A percentile compares a stretch with the other conserved stretches of the same genome.
Evolutionary conservation across 2,888 invertebrate genomes (phyloP).

Genomic region (Anagyrus pseudococci): DNA sequence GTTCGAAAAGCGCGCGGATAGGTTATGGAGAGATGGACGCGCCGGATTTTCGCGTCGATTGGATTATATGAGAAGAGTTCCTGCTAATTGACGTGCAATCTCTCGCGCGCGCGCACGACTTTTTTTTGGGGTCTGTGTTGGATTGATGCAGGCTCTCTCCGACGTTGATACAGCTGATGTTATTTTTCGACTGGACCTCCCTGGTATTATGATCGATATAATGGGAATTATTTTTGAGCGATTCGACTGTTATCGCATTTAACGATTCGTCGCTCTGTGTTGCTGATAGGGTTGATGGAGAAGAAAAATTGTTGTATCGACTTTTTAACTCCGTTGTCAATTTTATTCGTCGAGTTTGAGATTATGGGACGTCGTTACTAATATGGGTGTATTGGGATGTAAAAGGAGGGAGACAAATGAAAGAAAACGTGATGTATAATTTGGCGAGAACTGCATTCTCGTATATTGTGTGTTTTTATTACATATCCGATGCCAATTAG

Average conservation of each 20-base stretch:
- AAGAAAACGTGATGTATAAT: conserved; percentile 2
- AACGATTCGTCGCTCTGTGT: too few relatives aligned
- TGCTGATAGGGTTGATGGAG: too few relatives aligned
- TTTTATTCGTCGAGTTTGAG: too few relatives aligned
- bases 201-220: not conserved
- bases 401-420: not conserved
- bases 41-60: not conserved
- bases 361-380: too few relatives aligned
- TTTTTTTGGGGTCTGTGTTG: not conserved
- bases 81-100: too few relatives aligned
- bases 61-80: not conserved
- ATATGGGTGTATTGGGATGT: too few relatives aligned
- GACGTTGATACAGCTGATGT: not conserved
- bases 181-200: not conserved
- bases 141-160: not conserved
- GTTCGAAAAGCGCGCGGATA: conserved; percentile 4
- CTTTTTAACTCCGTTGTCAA: too few relatives aligned
- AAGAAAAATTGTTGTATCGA: too few relatives aligned
- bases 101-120: not conserved
- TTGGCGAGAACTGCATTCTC: conserved; percentile 35
- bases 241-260: too few relatives aligned
- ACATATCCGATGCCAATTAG: conserved; percentile 45
- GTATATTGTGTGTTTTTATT: conserved; percentile 41
- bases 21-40: not conserved
- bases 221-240: too few relatives aligned